phyloP scores from a whole-genome alignment of 2,797 vertebrate species.

The Catharus ustulatus region DNA sequence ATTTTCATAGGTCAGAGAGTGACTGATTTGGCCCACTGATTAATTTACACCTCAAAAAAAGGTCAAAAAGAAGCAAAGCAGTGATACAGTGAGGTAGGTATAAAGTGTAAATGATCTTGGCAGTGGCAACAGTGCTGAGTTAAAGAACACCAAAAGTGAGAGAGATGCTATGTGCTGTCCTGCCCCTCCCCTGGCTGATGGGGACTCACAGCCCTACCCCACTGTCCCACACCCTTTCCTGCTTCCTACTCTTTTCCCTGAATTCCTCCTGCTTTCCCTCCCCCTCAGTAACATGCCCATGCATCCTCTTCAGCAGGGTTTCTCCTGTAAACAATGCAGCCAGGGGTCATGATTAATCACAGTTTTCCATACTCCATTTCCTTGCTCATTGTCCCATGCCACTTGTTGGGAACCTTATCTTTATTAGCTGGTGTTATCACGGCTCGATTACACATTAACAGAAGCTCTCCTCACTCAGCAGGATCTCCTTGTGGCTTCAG shows the following conservation, averaged over 20 bases:
- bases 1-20: not conserved
- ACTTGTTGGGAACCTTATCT: slow-evolving; percentile 40
- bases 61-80: not conserved
- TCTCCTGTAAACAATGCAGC: not conserved
- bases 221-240: not conserved
- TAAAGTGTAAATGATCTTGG: rapidly evolving
- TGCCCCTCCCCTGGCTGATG: not conserved
- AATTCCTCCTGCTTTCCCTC: not conserved
- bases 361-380: slow-evolving; percentile 24
- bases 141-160: not conserved
- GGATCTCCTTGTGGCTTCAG: slow-evolving; percentile 15
- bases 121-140: rapidly evolving
- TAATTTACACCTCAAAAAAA: not conserved
- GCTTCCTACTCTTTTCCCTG: not conserved
- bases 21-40: not conserved
- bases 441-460: not conserved
- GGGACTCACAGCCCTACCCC: not conserved
- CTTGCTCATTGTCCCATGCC: not conserved
- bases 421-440: slow-evolving; percentile 32
- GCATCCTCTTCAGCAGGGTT: not conserved
- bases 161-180: not conserved
- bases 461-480: slow-evolving; percentile 29
- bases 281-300: not conserved
- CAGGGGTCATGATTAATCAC: not conserved
- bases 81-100: rapidly evolving